phyloP scores from a whole-genome alignment of 2,797 vertebrate species.

The Rhynchonycteris naso region DNA sequence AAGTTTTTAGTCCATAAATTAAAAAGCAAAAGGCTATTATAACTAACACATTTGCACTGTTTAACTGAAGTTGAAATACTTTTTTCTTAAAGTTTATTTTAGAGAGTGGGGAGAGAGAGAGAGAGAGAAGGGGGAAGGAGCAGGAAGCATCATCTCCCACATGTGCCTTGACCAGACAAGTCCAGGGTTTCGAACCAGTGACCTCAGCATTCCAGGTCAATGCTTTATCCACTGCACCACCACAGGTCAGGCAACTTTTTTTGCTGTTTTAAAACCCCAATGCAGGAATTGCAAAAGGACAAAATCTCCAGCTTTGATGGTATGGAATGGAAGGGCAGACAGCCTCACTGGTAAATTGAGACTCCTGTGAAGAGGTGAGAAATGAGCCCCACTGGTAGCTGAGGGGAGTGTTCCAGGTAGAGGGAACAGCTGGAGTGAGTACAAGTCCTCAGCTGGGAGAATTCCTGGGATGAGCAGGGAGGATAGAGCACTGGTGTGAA shows the following conservation, averaged over 20 bases:
- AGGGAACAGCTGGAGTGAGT: not conserved
- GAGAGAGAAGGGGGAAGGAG: no score
- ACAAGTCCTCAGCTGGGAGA: not conserved
- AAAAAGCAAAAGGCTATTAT: conserved; percentile 10
- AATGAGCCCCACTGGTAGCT: not conserved
- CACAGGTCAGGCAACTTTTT: not conserved
- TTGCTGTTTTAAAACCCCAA: not conserved
- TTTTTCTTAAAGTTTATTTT: no score
- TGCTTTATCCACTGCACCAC: no score
- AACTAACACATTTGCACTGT: not conserved
- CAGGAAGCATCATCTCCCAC: no score
- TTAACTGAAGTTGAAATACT: not conserved
- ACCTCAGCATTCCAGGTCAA: no score
- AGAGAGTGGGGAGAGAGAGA: no score
- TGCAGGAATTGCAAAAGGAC: not conserved
- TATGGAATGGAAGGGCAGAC: not conserved
- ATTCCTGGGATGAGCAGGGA: not conserved
- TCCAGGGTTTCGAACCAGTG: no score
- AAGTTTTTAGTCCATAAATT: not conserved
- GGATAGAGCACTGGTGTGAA: not conserved
- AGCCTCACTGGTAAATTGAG: not conserved
- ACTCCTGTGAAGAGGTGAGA: not conserved
- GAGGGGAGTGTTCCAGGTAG: not conserved
- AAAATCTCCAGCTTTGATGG: not conserved
- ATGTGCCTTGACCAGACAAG: no score